A percentile compares a stretch with the other conserved stretches of the same genome.
These are phyloP conservation scores for Barnardius zonarius DNA, from an alignment of 2,113 vertebrate genomes.

Conservation along the genomic window DNA sequence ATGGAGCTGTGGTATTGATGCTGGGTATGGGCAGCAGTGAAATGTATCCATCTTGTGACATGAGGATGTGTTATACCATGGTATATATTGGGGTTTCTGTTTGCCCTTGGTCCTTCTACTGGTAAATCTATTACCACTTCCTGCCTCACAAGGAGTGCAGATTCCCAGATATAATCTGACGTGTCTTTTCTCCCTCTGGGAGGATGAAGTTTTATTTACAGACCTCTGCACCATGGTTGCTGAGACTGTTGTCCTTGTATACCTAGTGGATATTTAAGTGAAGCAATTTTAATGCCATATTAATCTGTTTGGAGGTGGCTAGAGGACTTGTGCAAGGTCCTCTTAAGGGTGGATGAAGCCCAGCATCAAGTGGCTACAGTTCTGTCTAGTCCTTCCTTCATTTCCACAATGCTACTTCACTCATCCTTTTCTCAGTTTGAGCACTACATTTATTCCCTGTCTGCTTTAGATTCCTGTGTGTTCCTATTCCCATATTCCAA, in stretches of 20 bases:
- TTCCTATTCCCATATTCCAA: background rate
- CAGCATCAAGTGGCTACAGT: background rate
- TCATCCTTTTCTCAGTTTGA: background rate
- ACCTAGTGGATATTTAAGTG: background rate
- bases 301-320: background rate
- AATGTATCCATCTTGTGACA: background rate
- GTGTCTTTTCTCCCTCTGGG: background rate
- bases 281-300: background rate
- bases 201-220: background rate
- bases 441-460: background rate
- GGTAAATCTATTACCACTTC: background rate
- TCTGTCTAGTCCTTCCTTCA: background rate
- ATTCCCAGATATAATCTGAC: background rate
- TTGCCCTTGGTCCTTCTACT: background rate
- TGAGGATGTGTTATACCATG: background rate
- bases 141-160: background rate
- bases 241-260: background rate
- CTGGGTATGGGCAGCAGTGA: background rate
- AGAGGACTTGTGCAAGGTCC: background rate
- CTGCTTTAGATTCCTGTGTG: background rate
- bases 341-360: background rate
- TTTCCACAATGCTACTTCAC: background rate
- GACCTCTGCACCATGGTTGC: background rate
- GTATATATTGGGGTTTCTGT: background rate
- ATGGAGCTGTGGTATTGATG: background rate